Evolutionary conservation across 2,888 invertebrate genomes (phyloP).

Genomic region (Watsonalla cultraria): DNA sequence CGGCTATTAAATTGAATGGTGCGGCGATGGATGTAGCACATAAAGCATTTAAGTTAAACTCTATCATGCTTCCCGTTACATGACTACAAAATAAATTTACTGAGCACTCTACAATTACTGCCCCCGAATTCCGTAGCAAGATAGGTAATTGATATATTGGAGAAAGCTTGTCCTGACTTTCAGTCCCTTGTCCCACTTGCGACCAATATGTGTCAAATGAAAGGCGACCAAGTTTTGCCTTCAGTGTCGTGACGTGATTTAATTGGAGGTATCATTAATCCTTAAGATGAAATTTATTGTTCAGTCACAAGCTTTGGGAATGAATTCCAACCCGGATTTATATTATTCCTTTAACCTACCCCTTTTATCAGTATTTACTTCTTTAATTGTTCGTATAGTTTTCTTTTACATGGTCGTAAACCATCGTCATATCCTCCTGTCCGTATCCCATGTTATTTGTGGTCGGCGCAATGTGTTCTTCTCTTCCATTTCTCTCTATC

Average conservation of each 20-base stretch:
- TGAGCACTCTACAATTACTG: conserved; percentile 2
- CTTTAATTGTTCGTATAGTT: no score
- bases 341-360: no score
- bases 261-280: conserved; percentile 26
- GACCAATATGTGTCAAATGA: conserved; percentile 21
- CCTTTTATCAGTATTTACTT: background rate
- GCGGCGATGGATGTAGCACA: no score
- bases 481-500: no score
- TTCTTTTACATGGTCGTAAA: no score
- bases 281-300: background rate
- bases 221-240: conserved; percentile 26
- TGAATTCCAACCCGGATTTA: no score
- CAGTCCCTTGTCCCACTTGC: conserved; percentile 10
- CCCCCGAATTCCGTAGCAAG: conserved; percentile 28
- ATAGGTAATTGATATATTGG: conserved; percentile 48
- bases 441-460: no score
- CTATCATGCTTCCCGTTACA: background rate
- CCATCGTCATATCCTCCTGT: no score
- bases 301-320: no score
- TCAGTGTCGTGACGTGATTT: conserved; percentile 13
- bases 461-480: no score
- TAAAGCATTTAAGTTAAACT: no score
- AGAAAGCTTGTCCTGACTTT: conserved; percentile 33
- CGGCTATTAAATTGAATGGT: no score
- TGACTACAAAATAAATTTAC: background rate